These are phyloP conservation scores for Struthidea cinerea DNA, from an alignment of 2,113 vertebrate species.

Conservation along the genomic window DNA sequence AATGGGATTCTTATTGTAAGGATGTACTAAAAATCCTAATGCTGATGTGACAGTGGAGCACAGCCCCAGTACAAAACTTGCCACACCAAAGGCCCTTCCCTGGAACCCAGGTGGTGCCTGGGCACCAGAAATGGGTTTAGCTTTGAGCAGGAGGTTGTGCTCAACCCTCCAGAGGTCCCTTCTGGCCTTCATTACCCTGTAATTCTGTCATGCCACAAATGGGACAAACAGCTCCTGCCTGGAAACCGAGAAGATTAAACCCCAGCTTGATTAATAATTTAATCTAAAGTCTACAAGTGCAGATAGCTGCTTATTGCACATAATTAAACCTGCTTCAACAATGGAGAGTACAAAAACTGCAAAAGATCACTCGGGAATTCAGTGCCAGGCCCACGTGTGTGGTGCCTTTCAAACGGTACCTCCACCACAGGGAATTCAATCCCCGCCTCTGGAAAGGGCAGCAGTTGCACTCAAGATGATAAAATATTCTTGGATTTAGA, in stretches of 20 bases:
- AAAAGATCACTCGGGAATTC: accelerated
- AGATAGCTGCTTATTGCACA: not conserved
- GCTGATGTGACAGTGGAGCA: not conserved
- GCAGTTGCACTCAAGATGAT: not conserved
- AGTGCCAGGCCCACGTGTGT: not conserved
- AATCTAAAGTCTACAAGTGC: not conserved
- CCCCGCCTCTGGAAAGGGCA: not conserved
- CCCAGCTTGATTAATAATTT: not conserved
- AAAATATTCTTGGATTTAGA: conserved; percentile 1
- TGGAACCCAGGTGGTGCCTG: not conserved
- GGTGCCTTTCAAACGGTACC: not conserved
- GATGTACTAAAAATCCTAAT: not conserved
- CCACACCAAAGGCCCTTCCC: not conserved
- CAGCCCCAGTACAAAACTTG: accelerated
- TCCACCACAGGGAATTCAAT: not conserved
- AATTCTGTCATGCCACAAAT: not conserved
- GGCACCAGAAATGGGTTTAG: not conserved
- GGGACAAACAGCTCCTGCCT: not conserved
- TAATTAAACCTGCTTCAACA: not conserved
- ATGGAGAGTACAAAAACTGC: not conserved
- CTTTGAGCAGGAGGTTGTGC: not conserved
- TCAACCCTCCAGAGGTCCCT: not conserved
- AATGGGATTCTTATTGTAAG: not conserved
- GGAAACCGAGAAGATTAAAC: not conserved
- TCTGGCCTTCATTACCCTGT: not conserved